phyloP scores from a whole-genome alignment of 2,888 invertebrate species.

The Phalangium opilio region DNA sequence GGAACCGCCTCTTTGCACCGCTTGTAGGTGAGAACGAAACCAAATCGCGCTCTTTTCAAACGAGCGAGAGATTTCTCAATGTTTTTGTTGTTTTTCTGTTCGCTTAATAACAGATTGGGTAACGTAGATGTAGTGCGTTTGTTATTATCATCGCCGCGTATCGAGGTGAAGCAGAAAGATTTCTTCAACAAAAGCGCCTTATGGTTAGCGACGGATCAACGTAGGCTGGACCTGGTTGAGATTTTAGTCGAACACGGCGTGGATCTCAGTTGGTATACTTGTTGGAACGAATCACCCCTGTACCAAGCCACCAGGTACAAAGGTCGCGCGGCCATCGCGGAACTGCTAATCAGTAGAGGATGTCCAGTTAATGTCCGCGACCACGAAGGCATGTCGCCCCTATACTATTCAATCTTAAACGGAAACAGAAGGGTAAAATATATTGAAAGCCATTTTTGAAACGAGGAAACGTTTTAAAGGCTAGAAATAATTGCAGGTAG shows the following conservation, averaged over 20 bases:
- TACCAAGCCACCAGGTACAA: slow-evolving; percentile 19
- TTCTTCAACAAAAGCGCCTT: slow-evolving; percentile 28
- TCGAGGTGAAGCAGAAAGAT: slow-evolving; percentile 29
- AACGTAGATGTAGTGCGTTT: slow-evolving; percentile 12
- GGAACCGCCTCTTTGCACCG: slow-evolving; percentile 31
- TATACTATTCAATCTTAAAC: slow-evolving; percentile 18
- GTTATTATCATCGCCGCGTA: slow-evolving; percentile 25
- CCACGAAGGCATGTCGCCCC: slow-evolving; percentile 13
- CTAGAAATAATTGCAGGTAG: too few relatives aligned
- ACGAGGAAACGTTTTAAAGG: too few relatives aligned
- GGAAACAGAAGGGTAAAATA: slow-evolving; percentile 11
- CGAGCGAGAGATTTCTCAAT: too few relatives aligned
- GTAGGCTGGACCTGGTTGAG: slow-evolving; percentile 12
- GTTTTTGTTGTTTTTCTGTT: too few relatives aligned
- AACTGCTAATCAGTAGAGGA: slow-evolving; percentile 15
- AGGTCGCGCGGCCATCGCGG: slow-evolving; percentile 17
- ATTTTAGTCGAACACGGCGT: slow-evolving; percentile 18
- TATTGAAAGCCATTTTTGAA: too few relatives aligned
- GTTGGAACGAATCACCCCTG: slow-evolving; percentile 22
- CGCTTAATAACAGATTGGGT: not conserved
- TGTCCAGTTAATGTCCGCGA: slow-evolving; percentile 16
- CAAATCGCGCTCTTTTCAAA: too few relatives aligned
- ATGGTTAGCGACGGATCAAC: slow-evolving; percentile 18
- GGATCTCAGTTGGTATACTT: slow-evolving; percentile 11
- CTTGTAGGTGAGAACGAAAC: slow-evolving; percentile 22